Percentiles rank a stretch among this genome's conserved stretches.
These are phyloP conservation scores for Trachelus tabidus DNA, from an alignment of 2,888 invertebrate genomes.

Conservation along the genomic window DNA sequence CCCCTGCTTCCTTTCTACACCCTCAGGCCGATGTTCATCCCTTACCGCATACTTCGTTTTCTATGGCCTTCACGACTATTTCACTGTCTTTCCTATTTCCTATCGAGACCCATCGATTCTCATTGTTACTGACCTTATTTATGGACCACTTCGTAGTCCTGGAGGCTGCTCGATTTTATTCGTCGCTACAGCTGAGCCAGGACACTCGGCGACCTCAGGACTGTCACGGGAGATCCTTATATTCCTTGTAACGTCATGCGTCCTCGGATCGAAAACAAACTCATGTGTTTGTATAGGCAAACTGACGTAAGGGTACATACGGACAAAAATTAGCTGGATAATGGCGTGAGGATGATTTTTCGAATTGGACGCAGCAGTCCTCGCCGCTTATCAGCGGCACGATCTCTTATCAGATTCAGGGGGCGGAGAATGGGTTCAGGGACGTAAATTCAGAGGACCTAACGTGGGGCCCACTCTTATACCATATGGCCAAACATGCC, in stretches of 20 bases:
- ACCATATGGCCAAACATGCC: conserved; percentile 58
- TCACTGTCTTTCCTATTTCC: neutral
- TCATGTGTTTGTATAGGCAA: neutral
- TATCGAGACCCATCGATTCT: neutral
- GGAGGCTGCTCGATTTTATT: neutral
- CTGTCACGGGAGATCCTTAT: neutral
- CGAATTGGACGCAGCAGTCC: neutral
- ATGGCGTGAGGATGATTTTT: neutral
- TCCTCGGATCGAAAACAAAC: neutral
- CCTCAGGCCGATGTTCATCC: neutral
- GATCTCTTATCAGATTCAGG: conserved; percentile 54
- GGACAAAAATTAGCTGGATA: neutral
- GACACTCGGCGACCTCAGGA: no score
- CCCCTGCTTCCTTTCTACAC: conserved; percentile 19
- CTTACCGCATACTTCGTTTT: neutral
- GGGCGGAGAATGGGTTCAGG: conserved; percentile 24
- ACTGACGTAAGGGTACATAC: neutral
- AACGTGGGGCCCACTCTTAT: conserved; percentile 24
- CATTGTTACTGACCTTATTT: neutral
- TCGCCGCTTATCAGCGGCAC: conserved; percentile 41
- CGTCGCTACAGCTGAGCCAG: neutral
- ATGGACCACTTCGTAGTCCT: neutral
- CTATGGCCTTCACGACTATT: neutral
- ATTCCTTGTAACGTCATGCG: neutral
- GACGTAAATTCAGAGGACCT: conserved; percentile 17